Conservation (phyloP, 2,888 invertebrate genomes). For the Cantharis rustica region DNA sequence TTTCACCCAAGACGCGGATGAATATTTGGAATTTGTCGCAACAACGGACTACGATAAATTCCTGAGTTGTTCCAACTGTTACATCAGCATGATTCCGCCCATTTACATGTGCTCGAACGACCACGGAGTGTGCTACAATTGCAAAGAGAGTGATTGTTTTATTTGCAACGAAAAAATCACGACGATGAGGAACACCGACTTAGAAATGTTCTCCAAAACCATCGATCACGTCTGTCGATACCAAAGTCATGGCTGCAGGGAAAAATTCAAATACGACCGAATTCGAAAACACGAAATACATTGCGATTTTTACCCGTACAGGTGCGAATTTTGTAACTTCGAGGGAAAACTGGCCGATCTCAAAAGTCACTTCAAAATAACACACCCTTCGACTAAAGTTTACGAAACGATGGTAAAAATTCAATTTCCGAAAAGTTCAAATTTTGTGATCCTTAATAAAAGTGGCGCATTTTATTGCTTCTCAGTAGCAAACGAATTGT, state of each 20-base stretch:
- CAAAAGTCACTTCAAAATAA: slow-evolving; percentile 21
- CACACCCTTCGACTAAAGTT: slow-evolving; percentile 24
- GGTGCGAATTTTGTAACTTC: slow-evolving; percentile 16
- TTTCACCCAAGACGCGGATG: not conserved
- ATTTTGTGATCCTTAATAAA: slow-evolving; percentile 20
- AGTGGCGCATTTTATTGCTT: slow-evolving; percentile 26
- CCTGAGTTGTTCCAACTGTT: slow-evolving; percentile 17
- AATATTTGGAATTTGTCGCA: not conserved
- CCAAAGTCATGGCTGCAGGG: slow-evolving; percentile 14
- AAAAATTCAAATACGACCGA: slow-evolving; percentile 9
- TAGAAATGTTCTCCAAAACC: slow-evolving; percentile 22
- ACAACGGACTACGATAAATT: not conserved
- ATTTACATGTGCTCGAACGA: slow-evolving; percentile 24
- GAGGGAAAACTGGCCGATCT: slow-evolving; percentile 23
- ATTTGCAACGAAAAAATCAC: slow-evolving; percentile 17
- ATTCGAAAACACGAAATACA: slow-evolving; percentile 26
- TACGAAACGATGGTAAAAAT: slow-evolving; percentile 16
- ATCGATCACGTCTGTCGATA: slow-evolving; percentile 25
- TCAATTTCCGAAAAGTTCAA: slow-evolving; percentile 22
- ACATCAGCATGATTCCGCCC: slow-evolving; percentile 22
- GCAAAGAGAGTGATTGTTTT: slow-evolving; percentile 5
- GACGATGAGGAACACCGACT: slow-evolving; percentile 15
- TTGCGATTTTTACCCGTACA: slow-evolving; percentile 17
- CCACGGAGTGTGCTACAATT: slow-evolving; percentile 19
- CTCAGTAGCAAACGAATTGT: slow-evolving; percentile 11